phyloP scores from a whole-genome alignment of 2,113 vertebrate genomes.

The Grus americana region DNA sequence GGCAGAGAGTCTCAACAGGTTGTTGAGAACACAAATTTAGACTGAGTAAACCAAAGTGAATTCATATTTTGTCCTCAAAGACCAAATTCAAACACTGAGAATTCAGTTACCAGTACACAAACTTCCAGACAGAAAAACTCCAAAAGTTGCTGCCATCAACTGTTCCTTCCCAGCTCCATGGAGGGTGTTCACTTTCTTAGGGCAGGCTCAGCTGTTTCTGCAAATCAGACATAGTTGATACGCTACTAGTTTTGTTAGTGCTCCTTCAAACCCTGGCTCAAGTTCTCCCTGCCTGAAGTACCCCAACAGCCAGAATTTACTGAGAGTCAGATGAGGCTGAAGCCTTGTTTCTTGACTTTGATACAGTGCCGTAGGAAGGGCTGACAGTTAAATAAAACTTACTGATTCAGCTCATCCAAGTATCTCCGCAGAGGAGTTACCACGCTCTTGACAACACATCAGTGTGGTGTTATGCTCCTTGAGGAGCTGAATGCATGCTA shows the following conservation, averaged over 20 bases:
- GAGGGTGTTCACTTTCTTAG: background rate
- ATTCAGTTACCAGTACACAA: background rate
- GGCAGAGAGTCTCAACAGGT: background rate
- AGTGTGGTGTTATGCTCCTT: background rate
- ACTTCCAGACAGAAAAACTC: background rate
- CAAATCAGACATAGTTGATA: background rate
- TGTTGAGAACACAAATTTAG: background rate
- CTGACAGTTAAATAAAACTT: slow-evolving; percentile 37
- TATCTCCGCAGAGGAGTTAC: slow-evolving; percentile 6
- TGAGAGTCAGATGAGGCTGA: background rate
- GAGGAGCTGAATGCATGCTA: background rate
- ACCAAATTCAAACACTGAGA: background rate
- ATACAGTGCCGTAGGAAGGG: background rate
- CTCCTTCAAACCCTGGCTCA: background rate
- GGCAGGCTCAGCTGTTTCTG: background rate
- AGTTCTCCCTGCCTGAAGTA: background rate
- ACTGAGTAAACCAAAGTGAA: background rate
- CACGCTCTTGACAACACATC: slow-evolving; percentile 1
- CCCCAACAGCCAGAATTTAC: background rate
- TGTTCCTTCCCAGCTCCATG: background rate
- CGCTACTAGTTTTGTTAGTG: background rate
- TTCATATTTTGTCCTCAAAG: background rate
- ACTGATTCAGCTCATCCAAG: slow-evolving; percentile 40
- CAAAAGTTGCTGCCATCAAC: background rate
- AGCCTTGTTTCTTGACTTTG: background rate